Evolutionary conservation across 2,888 invertebrate species (phyloP).

Genomic region (Entomobrya proxima): DNA sequence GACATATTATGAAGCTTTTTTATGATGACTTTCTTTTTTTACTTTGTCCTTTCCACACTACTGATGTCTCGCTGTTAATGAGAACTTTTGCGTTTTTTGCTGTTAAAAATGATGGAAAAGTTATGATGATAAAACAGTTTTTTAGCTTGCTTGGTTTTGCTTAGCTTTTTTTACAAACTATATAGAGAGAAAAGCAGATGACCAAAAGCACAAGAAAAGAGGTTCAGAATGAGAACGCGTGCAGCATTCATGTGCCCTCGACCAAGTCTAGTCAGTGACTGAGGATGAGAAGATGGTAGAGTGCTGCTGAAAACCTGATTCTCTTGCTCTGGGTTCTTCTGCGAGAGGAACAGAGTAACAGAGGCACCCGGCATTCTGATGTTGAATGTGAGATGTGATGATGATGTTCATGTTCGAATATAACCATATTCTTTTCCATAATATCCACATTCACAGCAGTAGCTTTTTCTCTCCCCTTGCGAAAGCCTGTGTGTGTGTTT

Average conservation of each 20-base stretch:
- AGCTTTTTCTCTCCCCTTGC: too few relatives aligned
- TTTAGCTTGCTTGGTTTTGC: background rate
- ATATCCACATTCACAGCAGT: background rate
- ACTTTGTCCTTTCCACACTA: too few relatives aligned
- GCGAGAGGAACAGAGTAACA: background rate
- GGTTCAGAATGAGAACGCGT: slow-evolving; percentile 24
- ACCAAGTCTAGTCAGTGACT: slow-evolving; percentile 62
- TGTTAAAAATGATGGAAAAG: background rate
- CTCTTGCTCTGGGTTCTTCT: background rate
- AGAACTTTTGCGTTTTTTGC: background rate
- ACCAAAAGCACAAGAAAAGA: slow-evolving; percentile 42
- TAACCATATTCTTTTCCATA: background rate
- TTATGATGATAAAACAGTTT: background rate
- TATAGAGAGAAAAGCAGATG: background rate
- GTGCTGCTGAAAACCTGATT: slow-evolving; percentile 47
- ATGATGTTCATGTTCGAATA: background rate
- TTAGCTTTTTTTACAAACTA: background rate
- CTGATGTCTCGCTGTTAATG: background rate
- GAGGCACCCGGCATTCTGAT: slow-evolving; percentile 9
- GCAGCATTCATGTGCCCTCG: slow-evolving; percentile 49
- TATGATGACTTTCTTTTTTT: background rate
- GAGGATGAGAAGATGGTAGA: slow-evolving; percentile 14
- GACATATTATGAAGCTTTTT: background rate
- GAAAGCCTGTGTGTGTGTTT: background rate
- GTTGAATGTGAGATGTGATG: background rate